Conservation (phyloP, 1,140 invertebrate genomes). For the Onthophagus taurus region DNA sequence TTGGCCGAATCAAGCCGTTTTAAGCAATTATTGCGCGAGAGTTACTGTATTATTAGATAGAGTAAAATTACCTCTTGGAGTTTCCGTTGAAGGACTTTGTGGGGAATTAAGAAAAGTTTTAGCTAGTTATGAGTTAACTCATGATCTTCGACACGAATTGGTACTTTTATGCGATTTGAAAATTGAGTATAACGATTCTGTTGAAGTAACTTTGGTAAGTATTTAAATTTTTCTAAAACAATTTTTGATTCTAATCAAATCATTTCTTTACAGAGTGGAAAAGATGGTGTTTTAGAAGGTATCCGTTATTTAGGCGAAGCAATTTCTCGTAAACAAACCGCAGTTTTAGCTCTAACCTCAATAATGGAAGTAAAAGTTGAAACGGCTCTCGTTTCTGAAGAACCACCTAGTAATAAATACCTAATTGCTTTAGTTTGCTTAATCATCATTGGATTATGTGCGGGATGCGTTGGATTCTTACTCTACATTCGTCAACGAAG, state of each 20-base stretch:
- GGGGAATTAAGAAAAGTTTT: slow-evolving; percentile 55
- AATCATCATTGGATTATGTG: slow-evolving; percentile 42
- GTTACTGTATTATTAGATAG: slow-evolving; percentile 62
- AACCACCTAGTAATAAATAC: slow-evolving; percentile 41
- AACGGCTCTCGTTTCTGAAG: slow-evolving; percentile 52
- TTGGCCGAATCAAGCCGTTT: slow-evolving; percentile 62
- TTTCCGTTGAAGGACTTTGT: slow-evolving; percentile 64
- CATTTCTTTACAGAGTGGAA: slow-evolving; percentile 41
- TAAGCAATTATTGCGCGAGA: slow-evolving; percentile 63
- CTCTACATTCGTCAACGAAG: slow-evolving; percentile 45
- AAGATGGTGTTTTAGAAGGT: slow-evolving; percentile 50
- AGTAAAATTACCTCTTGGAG: slow-evolving; percentile 53
- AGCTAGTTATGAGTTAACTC: slow-evolving; percentile 48
- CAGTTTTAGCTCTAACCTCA: slow-evolving; percentile 56
- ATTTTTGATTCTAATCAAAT: not conserved
- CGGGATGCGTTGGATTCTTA: slow-evolving; percentile 38
- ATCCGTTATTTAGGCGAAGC: slow-evolving; percentile 58
- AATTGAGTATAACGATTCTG: slow-evolving; percentile 64
- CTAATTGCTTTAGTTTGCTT: slow-evolving; percentile 43
- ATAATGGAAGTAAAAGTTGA: slow-evolving; percentile 73
- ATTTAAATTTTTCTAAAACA: slow-evolving; percentile 1
- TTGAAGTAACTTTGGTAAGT: slow-evolving; percentile 80
- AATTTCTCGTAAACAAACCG: slow-evolving; percentile 54
- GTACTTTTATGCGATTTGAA: slow-evolving; percentile 76
- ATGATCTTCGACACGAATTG: slow-evolving; percentile 44